A percentile compares a stretch with the other conserved stretches of the same genome.
phyloP scores from a whole-genome alignment of 2,113 vertebrate genomes.

The Nycticorax nycticorax region DNA sequence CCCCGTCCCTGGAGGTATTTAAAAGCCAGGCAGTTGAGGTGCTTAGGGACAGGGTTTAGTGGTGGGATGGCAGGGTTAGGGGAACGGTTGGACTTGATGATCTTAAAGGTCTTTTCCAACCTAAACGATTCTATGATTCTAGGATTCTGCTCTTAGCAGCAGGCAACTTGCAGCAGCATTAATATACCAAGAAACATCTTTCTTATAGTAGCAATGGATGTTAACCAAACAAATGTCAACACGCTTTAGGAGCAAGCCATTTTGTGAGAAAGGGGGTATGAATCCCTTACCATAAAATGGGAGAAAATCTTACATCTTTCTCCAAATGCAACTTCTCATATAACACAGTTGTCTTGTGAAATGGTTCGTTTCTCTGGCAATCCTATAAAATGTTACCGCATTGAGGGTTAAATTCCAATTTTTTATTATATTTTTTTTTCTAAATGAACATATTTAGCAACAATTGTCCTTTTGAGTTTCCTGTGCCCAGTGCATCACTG shows the following conservation, averaged over 20 bases:
- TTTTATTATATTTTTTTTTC: not conserved
- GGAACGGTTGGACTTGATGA: no score
- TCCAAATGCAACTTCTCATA: not conserved
- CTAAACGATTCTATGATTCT: no score
- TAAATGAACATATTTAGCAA: slow-evolving; percentile 38
- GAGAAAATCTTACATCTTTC: not conserved
- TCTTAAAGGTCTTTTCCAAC: no score
- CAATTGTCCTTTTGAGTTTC: slow-evolving; percentile 56
- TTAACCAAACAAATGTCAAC: not conserved
- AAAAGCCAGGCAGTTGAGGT: no score
- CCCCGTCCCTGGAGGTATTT: no score
- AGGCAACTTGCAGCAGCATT: not conserved
- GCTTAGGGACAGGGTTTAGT: no score
- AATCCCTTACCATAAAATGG: not conserved
- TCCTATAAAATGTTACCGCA: not conserved
- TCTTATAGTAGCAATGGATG: not conserved
- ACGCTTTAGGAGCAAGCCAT: not conserved
- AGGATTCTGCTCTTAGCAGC: not conserved
- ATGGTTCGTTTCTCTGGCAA: not conserved
- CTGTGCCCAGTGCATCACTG: slow-evolving; percentile 43
- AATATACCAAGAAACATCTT: not conserved
- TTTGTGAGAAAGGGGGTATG: not conserved
- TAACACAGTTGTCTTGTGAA: not conserved
- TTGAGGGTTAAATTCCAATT: not conserved
- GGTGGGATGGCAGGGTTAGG: no score